phyloP scores from a whole-genome alignment of 2,797 vertebrate species.

The Acanthurus lineatus region DNA sequence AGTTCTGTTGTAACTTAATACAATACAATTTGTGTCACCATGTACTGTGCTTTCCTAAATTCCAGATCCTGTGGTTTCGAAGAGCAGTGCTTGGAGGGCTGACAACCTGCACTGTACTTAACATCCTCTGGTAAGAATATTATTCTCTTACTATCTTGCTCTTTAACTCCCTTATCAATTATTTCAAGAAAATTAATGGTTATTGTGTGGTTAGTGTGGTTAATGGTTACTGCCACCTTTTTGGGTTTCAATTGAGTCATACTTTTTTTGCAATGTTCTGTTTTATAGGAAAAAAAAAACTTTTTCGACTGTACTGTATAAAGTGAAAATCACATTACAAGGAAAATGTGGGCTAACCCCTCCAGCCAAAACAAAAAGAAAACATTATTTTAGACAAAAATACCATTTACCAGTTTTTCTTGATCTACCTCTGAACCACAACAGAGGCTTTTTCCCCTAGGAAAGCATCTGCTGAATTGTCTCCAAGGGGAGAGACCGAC shows the following conservation, averaged over 20 bases:
- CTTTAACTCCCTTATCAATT: background rate
- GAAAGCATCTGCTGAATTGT: slow-evolving; percentile 19
- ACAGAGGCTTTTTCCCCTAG: background rate
- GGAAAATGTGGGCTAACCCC: background rate
- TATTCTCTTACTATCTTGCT: background rate
- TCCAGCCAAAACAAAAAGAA: background rate
- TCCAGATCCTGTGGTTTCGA: slow-evolving; percentile 84
- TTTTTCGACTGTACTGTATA: too few relatives aligned
- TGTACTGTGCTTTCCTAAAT: slow-evolving; percentile 7
- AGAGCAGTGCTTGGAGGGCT: slow-evolving; percentile 80
- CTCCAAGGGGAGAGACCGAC: slow-evolving; percentile 17
- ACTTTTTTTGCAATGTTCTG: background rate
- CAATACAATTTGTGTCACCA: background rate
- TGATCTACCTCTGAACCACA: background rate
- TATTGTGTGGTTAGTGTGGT: too few relatives aligned
- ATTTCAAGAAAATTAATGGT: background rate
- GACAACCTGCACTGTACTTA: slow-evolving; percentile 80
- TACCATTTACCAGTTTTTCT: background rate
- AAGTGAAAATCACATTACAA: background rate
- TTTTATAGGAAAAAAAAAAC: background rate
- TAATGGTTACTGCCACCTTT: too few relatives aligned
- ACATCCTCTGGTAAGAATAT: slow-evolving; percentile 82
- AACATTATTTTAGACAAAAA: background rate
- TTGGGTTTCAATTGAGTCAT: background rate
- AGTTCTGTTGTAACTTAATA: background rate